Conservation (phyloP, 1,140 invertebrate genomes). For the Belonocnema kinseyi region DNA sequence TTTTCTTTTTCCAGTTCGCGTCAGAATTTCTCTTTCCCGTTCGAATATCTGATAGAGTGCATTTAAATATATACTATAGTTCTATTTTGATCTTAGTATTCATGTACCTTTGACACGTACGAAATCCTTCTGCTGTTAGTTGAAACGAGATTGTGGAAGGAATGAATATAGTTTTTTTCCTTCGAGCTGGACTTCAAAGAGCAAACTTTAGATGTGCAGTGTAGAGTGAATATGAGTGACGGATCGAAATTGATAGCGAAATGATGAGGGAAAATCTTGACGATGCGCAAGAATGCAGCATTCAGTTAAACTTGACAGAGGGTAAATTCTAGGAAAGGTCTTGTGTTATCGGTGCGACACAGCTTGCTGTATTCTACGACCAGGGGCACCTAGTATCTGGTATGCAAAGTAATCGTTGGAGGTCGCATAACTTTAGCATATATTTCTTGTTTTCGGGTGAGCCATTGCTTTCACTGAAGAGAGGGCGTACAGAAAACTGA, state of each 20-base stretch:
- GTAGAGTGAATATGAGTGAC: neutral
- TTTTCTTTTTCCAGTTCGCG: no score
- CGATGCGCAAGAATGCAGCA: neutral
- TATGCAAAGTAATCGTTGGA: conserved; percentile 58
- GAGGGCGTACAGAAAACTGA: conserved; percentile 14
- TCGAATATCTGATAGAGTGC: no score
- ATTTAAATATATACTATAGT: no score
- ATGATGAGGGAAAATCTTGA: neutral
- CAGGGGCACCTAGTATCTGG: conserved; percentile 55
- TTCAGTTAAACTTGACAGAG: conserved; percentile 10
- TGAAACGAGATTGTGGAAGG: no score
- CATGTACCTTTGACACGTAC: no score
- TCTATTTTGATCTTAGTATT: no score
- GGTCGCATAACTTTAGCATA: conserved; percentile 61
- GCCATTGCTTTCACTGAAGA: conserved; percentile 25
- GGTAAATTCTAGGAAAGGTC: conserved; percentile 24
- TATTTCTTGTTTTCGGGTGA: conserved; percentile 59
- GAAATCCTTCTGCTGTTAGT: no score
- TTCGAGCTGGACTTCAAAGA: no score
- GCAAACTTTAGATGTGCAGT: no score
- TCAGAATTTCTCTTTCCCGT: no score
- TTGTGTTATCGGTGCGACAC: conserved; percentile 58
- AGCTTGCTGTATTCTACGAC: conserved; percentile 60
- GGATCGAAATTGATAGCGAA: neutral
- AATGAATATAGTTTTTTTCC: no score